Base-by-base conservation (phyloP, 2,797 vertebrate species). In the Danio jaintianensis region DNA sequence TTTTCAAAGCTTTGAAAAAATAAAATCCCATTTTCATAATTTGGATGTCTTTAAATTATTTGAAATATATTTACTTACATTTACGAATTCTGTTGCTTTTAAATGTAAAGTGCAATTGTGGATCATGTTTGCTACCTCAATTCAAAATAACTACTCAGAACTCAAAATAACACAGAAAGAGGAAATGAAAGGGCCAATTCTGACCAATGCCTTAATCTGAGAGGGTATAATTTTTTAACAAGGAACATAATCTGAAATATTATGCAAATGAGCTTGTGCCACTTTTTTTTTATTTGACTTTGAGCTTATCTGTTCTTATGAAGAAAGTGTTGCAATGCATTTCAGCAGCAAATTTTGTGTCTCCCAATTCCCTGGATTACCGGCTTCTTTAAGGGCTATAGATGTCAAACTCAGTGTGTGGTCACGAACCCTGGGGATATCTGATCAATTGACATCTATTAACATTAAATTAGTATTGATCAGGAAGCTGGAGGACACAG, bases 381-480 rank as follows among this genome's bases (percentile, higher is more conserved):
- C 78, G 73, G 18, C 76, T 77, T 43, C 71, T 81, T 83, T 72
- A 82, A 80, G 75, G 59, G 48, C 64, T 62, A 70, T 75, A 68
- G 66, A 83, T 76, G 80, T 82, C 68, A 76, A 68, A 68, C 73
- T 43, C 68, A 62, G 71, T 40, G 47, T 68, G 73, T 79, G 72
- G 58, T 72, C 91, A 83, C 83, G 85, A 83, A 83, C 75, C 58
- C 68, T 71, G 62, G 76, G 55, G 83, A 58, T n/a, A 68, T 79
- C 64, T 80, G 85, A 93, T 94, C 93, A 91, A 93, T 94, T 78
- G 85, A 89, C 91, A 86, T 84, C 89, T 89, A 92, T 93, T 92
- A 93, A 89, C 92, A 89, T 89, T 86, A 90, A 93, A 93, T 93
- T 91, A 92, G 90, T 90, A 94, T 93, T 16, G 91, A 95, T 91